These are phyloP conservation scores for Aphodius sticticus DNA, from an alignment of 2,888 invertebrate species.

Conservation along the genomic window DNA sequence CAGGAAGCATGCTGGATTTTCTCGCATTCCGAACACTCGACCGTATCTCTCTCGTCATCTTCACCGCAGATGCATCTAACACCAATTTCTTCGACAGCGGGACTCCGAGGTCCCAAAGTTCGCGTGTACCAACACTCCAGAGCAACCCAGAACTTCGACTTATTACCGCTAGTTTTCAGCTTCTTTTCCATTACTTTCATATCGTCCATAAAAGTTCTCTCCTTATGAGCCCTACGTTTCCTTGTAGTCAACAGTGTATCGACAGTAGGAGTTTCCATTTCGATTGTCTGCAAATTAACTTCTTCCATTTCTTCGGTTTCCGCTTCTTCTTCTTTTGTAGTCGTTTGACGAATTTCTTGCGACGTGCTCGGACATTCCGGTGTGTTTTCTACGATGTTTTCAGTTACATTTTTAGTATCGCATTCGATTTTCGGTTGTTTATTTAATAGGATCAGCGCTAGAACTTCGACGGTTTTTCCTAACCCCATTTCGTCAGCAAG, in stretches of 20 bases:
- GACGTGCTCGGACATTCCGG: too few relatives aligned
- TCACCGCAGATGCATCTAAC: slow-evolving; percentile 61
- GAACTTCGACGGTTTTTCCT: slow-evolving; percentile 81
- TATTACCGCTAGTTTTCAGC: slow-evolving; percentile 44
- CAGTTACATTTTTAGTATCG: slow-evolving; percentile 30
- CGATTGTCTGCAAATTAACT: neutral
- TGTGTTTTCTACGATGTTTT: too few relatives aligned
- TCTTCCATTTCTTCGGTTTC: neutral
- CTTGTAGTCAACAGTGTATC: slow-evolving; percentile 37
- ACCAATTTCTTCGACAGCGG: slow-evolving; percentile 6
- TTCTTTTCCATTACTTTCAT: slow-evolving; percentile 41
- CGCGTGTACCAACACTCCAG: slow-evolving; percentile 53
- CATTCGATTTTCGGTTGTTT: slow-evolving; percentile 46
- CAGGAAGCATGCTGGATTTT: slow-evolving; percentile 71
- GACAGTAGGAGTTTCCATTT: slow-evolving; percentile 23
- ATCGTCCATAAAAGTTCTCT: slow-evolving; percentile 16
- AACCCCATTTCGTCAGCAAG: slow-evolving; percentile 85
- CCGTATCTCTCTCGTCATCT: slow-evolving; percentile 41
- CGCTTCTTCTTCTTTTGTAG: too few relatives aligned
- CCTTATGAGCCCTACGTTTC: slow-evolving; percentile 34
- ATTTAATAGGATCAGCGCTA: slow-evolving; percentile 71
- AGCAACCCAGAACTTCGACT: slow-evolving; percentile 47
- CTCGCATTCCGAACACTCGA: slow-evolving; percentile 66
- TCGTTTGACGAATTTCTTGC: too few relatives aligned
- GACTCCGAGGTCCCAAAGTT: slow-evolving; percentile 44